Conservation (phyloP, 2,113 vertebrate genomes). For the Micromys minutus region DNA sequence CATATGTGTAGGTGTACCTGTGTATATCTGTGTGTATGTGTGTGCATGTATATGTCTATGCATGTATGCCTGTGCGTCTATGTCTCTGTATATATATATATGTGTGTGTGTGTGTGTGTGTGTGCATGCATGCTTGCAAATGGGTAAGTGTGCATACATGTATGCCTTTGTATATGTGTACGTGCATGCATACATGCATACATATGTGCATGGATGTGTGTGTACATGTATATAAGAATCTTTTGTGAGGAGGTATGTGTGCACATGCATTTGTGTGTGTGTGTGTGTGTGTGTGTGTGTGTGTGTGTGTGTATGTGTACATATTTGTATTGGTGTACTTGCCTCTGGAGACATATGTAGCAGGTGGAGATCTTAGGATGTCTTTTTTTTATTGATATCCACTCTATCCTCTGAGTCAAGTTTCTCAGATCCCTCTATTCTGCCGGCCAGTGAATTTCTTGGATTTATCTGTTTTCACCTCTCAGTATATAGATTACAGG, state of each 20-base stretch:
- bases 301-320: accelerated
- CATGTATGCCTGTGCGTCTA: not conserved
- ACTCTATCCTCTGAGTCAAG: not conserved
- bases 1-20: not conserved
- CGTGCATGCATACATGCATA: too few relatives aligned
- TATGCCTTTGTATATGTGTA: too few relatives aligned
- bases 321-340: not conserved
- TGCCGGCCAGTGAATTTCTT: not conserved
- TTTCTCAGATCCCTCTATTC: not conserved
- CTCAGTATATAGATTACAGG: not conserved
- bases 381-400: not conserved
- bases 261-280: not conserved
- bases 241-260: not conserved
- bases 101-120: not conserved
- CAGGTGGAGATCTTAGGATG: not conserved
- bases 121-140: too few relatives aligned
- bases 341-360: not conserved
- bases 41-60: not conserved
- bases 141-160: too few relatives aligned
- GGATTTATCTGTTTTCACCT: not conserved
- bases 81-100: not conserved
- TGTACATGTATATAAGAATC: not conserved
- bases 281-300: not conserved
- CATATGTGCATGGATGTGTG: too few relatives aligned
- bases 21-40: not conserved